These are phyloP conservation scores for Chrysemys picta DNA, from an alignment of 2,113 vertebrate genomes.

Conservation along the genomic window DNA sequence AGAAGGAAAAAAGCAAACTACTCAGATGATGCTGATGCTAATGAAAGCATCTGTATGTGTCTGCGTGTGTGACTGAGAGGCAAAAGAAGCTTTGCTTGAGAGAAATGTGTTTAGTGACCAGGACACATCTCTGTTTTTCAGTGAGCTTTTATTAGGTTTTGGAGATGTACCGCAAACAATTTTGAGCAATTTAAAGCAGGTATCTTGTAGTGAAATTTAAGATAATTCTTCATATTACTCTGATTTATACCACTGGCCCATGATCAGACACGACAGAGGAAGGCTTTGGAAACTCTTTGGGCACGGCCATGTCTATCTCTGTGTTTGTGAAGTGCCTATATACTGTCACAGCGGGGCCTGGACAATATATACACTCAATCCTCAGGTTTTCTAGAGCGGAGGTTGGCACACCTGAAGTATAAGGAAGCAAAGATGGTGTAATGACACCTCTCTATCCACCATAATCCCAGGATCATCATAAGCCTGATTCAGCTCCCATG, in stretches of 20 bases:
- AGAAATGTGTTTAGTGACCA: neutral
- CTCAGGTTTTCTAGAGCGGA: rapidly evolving
- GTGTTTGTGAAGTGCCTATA: neutral
- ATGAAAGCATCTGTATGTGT: neutral
- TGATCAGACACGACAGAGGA: neutral
- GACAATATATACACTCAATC: neutral
- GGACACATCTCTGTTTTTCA: neutral
- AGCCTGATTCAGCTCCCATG: neutral
- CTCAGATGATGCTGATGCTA: neutral
- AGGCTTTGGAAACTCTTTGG: neutral
- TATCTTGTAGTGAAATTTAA: neutral
- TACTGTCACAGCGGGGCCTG: too few relatives aligned
- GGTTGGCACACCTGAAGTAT: neutral
- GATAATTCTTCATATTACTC: neutral
- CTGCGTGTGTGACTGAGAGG: neutral
- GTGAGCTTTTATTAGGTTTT: neutral
- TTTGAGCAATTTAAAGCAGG: neutral
- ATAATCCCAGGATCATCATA: rapidly evolving
- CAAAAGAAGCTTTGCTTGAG: neutral
- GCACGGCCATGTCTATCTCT: neutral
- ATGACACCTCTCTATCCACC: rapidly evolving
- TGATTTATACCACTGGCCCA: neutral
- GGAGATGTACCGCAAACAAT: neutral
- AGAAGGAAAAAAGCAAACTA: neutral
- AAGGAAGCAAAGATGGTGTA: neutral